A percentile compares a stretch with the other conserved stretches of the same genome.
Conservation (phyloP, 1,140 invertebrate genomes). For the Dinoponera quadriceps region DNA sequence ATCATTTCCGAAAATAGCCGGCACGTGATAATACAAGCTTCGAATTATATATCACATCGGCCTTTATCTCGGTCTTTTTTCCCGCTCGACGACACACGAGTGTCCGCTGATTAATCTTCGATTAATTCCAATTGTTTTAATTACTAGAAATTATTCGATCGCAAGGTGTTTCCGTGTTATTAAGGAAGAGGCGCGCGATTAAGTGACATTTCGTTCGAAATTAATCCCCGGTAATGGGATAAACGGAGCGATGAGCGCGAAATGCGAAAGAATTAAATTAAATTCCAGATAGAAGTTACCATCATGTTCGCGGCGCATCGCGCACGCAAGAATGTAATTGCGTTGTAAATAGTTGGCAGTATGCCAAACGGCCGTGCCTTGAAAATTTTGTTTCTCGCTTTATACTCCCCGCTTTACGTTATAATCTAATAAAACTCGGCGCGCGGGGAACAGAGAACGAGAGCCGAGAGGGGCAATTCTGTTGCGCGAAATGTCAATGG, state of each 20-base stretch:
- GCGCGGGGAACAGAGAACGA: not conserved
- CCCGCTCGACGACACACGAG: not conserved
- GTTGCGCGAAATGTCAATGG: not conserved
- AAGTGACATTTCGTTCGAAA: not conserved
- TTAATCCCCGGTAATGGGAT: not conserved
- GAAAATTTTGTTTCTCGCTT: conserved; percentile 37
- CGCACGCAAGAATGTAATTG: conserved; percentile 40
- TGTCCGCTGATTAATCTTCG: not conserved
- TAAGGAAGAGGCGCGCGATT: not conserved
- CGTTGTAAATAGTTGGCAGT: conserved; percentile 43
- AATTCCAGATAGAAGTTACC: conserved; percentile 34
- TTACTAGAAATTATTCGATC: not conserved
- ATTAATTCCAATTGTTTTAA: not conserved
- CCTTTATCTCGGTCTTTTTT: not conserved
- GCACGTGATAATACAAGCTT: conserved; percentile 53
- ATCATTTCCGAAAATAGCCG: conserved; percentile 53
- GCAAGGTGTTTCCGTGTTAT: not conserved
- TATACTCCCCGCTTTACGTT: not conserved
- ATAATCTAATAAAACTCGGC: conserved; percentile 5
- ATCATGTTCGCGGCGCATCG: not conserved
- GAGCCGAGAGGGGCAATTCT: not conserved
- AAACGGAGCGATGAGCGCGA: not conserved
- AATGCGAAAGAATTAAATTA: conserved; percentile 49
- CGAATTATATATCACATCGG: conserved; percentile 10
- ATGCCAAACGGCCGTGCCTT: conserved; percentile 12